A percentile compares a stretch with the other conserved stretches of the same genome.
Evolutionary conservation across 2,797 vertebrate species (phyloP).

Genomic region (Galago senegalensis): DNA sequence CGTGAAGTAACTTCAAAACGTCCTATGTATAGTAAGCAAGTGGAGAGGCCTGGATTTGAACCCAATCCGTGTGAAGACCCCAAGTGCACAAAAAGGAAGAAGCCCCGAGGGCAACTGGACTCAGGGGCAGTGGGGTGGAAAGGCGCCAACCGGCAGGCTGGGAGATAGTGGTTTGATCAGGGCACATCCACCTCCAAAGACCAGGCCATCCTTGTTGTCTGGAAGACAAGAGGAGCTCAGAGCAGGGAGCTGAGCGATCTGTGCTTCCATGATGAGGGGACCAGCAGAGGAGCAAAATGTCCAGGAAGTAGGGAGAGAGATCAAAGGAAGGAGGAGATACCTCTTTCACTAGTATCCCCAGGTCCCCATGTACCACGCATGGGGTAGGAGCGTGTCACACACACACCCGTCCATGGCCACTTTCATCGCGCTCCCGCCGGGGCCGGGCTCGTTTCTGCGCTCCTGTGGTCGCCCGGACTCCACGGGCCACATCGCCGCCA

Average conservation of each 20-base stretch:
- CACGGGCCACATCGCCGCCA: slow-evolving; percentile 62
- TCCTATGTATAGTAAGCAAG: background rate
- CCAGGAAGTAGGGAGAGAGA: slow-evolving; percentile 44
- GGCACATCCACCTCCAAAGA: background rate
- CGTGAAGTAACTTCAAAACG: background rate
- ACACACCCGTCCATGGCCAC: slow-evolving; percentile 56
- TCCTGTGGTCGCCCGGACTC: background rate
- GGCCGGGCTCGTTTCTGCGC: background rate
- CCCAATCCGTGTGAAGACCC: background rate
- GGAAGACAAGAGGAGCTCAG: background rate
- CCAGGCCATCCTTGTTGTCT: background rate
- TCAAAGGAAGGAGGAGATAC: background rate
- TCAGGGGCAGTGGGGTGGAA: accelerated
- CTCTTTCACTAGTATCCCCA: background rate
- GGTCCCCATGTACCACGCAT: slow-evolving; percentile 65
- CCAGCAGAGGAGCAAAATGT: background rate
- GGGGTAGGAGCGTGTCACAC: slow-evolving; percentile 58
- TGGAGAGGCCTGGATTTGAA: background rate
- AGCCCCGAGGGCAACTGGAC: background rate
- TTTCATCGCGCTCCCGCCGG: background rate
- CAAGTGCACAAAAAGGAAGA: background rate
- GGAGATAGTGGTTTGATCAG: background rate
- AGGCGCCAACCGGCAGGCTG: background rate
- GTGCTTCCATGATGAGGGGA: background rate
- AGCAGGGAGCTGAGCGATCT: background rate